Conservation (phyloP, 1,140 invertebrate genomes). For the Drosophila persimilis region DNA sequence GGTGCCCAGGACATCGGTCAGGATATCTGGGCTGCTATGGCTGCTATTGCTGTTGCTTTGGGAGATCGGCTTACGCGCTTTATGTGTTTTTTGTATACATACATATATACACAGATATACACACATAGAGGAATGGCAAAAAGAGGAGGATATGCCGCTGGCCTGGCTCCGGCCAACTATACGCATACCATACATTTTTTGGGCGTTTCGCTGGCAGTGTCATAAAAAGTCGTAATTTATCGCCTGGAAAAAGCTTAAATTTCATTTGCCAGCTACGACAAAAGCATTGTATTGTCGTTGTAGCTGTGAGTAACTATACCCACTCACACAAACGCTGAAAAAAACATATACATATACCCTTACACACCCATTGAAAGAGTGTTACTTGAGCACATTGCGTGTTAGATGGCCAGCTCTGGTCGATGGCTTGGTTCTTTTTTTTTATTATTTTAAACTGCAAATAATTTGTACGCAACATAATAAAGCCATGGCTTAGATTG, state of each 20-base stretch:
- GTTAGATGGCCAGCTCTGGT: slow-evolving; percentile 59
- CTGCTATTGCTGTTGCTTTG: slow-evolving; percentile 50
- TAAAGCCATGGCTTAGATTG: slow-evolving; percentile 59
- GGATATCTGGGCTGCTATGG: slow-evolving; percentile 43
- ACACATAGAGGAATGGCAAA: slow-evolving; percentile 6
- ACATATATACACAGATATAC: not conserved
- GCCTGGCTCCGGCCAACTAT: slow-evolving; percentile 62
- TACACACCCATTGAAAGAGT: slow-evolving; percentile 1
- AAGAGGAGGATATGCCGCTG: slow-evolving; percentile 21
- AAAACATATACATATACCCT: slow-evolving; percentile 15
- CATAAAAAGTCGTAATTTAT: slow-evolving; percentile 82
- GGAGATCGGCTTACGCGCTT: slow-evolving; percentile 76
- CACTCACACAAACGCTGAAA: slow-evolving; percentile 14
- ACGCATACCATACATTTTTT: slow-evolving; percentile 45
- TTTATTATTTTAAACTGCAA: slow-evolving; percentile 66
- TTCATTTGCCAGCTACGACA: slow-evolving; percentile 78
- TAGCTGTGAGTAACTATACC: slow-evolving; percentile 58
- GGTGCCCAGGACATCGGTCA: slow-evolving; percentile 49
- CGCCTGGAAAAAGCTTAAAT: slow-evolving; percentile 81
- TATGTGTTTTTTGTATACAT: slow-evolving; percentile 58
- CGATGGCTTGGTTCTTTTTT: slow-evolving; percentile 33
- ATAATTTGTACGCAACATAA: slow-evolving; percentile 69
- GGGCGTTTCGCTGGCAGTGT: slow-evolving; percentile 62
- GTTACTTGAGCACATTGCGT: slow-evolving; percentile 46
- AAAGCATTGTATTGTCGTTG: slow-evolving; percentile 63